Base-by-base conservation (phyloP, 2,888 invertebrate species). In the Atethmia centrago region DNA sequence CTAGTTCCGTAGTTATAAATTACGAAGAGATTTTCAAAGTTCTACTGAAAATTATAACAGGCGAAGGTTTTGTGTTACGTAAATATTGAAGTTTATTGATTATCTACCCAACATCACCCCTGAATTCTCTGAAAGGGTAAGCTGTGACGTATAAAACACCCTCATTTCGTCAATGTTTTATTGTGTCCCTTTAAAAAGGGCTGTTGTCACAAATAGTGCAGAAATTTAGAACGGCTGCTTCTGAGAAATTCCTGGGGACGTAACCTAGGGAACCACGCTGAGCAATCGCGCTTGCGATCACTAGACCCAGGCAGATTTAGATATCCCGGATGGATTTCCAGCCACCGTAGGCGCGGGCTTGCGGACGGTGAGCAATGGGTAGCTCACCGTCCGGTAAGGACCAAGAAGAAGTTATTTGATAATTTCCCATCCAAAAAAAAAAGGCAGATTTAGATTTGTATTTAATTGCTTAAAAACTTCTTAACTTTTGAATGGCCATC, bases 21-120 rank as follows among this genome's bases (percentile, higher is more conserved):
- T 62, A 71, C 53, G 0, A 56, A 68, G 36, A 82, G 83, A 83
- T 70, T 79, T 79, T 58, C 16, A 42, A 80, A 74, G 61, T 79
- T 71, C 8, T 25, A n/a, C 42, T 53, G 61, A 49, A 81, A 70
- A 68, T 65, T 40, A 45, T 64, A 64, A 42, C 28, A 21, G 9
- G 59, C 14, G 0, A 58, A 45, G 5, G 65, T 68, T 51, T 51
- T 51, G 28, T 67, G 42, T 47, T 63, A 58, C 16, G 51, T 51
- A 21, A 31, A 31, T 28, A 55, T 62, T 49, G 19, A 49, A n/a
- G 12, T n/a, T 65, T 42, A 51, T 62, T 45, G 56, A 45, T 74
- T 72, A 40, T 9, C 7, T 58, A 42, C 12, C 12, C 5, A 25
- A 45, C 19, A 14, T 19, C 19, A 25, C 3, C 9, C 12, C 40